Evolutionary conservation across 1,140 invertebrate genomes (phyloP).

Genomic region (Philaenus spumarius): DNA sequence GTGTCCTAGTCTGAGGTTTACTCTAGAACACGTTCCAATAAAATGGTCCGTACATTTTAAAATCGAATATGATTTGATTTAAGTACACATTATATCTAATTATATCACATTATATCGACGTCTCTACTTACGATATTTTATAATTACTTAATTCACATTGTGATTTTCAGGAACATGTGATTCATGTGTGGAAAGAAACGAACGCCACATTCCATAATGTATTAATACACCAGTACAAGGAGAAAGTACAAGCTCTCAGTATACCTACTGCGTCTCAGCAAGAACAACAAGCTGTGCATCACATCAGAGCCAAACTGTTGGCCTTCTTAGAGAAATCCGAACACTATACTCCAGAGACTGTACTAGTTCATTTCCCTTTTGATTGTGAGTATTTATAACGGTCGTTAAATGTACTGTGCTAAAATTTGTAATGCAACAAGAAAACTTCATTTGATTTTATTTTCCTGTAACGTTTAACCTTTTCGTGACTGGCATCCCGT

Average conservation of each 20-base stretch:
- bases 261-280: constrained; percentile 49
- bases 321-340: constrained; percentile 77
- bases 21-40: too few relatives aligned
- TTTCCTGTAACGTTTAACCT: too few relatives aligned
- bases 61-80: too few relatives aligned
- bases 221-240: constrained; percentile 77
- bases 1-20: too few relatives aligned
- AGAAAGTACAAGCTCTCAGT: constrained; percentile 52
- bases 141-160: too few relatives aligned
- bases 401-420: not conserved
- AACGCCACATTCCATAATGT: constrained; percentile 86
- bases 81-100: too few relatives aligned
- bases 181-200: constrained; percentile 81
- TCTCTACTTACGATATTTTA: too few relatives aligned
- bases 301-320: constrained; percentile 67
- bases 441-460: too few relatives aligned
- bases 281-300: constrained; percentile 51
- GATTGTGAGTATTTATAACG: constrained; percentile 55
- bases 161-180: constrained; percentile 70
- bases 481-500: too few relatives aligned
- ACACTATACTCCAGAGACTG: constrained; percentile 80
- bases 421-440: not conserved
- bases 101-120: too few relatives aligned
- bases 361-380: constrained; percentile 79
- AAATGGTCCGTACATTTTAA: too few relatives aligned